Percentiles rank a stretch among this genome's conserved stretches.
Conservation (phyloP, 2,113 vertebrate genomes). For the Cheirogaleus medius region DNA sequence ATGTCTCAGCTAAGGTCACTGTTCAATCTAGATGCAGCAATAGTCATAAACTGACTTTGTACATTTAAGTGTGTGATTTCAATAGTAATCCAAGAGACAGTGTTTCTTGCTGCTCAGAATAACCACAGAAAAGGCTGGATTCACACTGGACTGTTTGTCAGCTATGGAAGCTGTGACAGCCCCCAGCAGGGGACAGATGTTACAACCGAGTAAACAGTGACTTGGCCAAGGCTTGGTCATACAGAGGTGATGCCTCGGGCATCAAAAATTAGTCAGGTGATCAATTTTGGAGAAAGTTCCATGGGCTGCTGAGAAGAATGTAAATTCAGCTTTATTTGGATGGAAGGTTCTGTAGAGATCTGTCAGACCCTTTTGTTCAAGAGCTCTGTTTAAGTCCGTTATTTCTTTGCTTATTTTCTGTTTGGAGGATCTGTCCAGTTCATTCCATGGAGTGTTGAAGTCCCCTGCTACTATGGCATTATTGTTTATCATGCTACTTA, state of each 20-base stretch:
- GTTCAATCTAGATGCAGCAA: neutral
- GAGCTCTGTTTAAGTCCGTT: too few relatives aligned
- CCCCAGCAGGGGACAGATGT: neutral
- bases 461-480: too few relatives aligned
- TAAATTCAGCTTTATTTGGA: too few relatives aligned
- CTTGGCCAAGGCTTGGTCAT: neutral
- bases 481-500: too few relatives aligned
- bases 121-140: neutral
- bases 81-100: neutral
- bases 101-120: constrained; percentile 18
- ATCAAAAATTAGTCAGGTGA: neutral
- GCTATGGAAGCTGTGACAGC: neutral
- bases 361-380: too few relatives aligned
- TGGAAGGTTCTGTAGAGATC: too few relatives aligned
- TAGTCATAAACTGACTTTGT: neutral
- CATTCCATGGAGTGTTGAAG: too few relatives aligned
- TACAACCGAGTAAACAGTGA: neutral
- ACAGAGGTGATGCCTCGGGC: neutral
- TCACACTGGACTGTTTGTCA: neutral
- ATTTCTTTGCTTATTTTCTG: too few relatives aligned
- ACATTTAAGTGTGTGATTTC: neutral
- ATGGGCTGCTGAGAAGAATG: too few relatives aligned
- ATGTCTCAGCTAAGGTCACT: constrained; percentile 5
- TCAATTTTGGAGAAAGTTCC: too few relatives aligned
- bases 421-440: too few relatives aligned